A percentile compares a stretch with the other conserved stretches of the same genome.
Evolutionary conservation across 2,888 invertebrate species (phyloP).

Genomic region (Drosophila cracens): DNA sequence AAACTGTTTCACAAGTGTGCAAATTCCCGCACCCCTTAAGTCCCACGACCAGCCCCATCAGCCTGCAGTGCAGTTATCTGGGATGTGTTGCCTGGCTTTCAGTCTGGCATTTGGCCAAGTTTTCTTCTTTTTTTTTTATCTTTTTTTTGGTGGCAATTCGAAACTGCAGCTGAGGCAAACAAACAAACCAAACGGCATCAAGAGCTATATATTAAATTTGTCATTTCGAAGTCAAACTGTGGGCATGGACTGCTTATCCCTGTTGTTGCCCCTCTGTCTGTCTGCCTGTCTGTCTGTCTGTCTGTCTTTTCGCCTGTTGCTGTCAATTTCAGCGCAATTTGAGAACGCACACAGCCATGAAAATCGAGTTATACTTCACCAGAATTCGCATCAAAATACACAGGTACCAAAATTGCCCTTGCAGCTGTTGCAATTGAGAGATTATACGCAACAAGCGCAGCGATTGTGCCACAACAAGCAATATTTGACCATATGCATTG

Average conservation of each 20-base stretch:
- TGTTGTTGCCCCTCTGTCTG: constrained; percentile 3
- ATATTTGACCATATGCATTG: constrained; percentile 11
- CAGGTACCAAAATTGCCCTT: background rate
- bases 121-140: constrained; percentile 26
- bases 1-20: constrained; percentile 48
- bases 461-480: constrained; percentile 6
- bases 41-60: background rate
- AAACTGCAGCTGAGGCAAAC: constrained; percentile 52
- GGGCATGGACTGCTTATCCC: constrained; percentile 23
- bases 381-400: constrained; percentile 5
- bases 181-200: constrained; percentile 63
- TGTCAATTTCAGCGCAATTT: constrained; percentile 57
- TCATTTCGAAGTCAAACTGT: constrained; percentile 61
- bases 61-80: constrained; percentile 8
- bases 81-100: constrained; percentile 28
- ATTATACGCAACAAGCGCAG: constrained; percentile 28
- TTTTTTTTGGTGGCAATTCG: constrained; percentile 38
- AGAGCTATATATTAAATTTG: constrained; percentile 74
- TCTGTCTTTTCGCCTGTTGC: constrained; percentile 22
- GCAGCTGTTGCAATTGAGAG: constrained; percentile 14
- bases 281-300: background rate
- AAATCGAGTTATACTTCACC: constrained; percentile 51
- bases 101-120: constrained; percentile 70
- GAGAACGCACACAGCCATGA: constrained; percentile 48
- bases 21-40: constrained; percentile 8